A percentile compares a stretch with the other conserved stretches of the same genome.
phyloP scores from a whole-genome alignment of 2,113 vertebrate genomes.

The Psittacula cyanocephala region DNA sequence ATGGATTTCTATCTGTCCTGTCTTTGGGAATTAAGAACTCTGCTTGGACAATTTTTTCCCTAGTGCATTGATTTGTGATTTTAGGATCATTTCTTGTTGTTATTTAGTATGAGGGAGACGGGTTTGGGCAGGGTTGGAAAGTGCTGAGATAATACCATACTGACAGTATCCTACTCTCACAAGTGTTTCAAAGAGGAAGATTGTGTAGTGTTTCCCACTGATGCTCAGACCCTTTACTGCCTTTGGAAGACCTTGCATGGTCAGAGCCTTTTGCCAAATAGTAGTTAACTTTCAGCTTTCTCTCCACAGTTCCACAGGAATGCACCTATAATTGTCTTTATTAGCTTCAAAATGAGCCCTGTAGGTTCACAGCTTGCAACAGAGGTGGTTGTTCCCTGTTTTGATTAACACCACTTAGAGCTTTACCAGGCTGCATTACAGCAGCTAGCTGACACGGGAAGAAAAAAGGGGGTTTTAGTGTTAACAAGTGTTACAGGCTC shows the following conservation, averaged over 20 bases:
- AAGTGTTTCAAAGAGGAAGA: background rate
- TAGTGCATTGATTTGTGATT: background rate
- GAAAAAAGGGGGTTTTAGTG: background rate
- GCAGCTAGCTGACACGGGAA: background rate
- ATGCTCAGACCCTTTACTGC: background rate
- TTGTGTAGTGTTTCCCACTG: background rate
- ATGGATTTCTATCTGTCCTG: background rate
- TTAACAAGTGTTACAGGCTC: background rate
- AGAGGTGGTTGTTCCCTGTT: background rate
- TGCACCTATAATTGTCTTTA: background rate
- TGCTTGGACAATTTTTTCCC: background rate
- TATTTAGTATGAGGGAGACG: background rate
- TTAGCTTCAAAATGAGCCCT: background rate
- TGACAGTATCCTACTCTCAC: background rate
- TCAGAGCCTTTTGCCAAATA: background rate
- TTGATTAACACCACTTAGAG: background rate
- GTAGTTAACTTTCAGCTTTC: background rate
- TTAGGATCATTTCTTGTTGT: background rate
- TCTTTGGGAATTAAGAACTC: background rate
- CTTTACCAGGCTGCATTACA: background rate
- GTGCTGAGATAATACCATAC: background rate
- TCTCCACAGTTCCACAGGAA: background rate
- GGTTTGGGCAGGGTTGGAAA: background rate
- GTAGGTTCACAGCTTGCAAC: background rate
- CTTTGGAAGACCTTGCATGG: background rate